These are phyloP conservation scores for Cladorhizidae sp. DNA, from an alignment of 37 sponge, comb jelly and placozoan genomes.

Conservation along the genomic window DNA sequence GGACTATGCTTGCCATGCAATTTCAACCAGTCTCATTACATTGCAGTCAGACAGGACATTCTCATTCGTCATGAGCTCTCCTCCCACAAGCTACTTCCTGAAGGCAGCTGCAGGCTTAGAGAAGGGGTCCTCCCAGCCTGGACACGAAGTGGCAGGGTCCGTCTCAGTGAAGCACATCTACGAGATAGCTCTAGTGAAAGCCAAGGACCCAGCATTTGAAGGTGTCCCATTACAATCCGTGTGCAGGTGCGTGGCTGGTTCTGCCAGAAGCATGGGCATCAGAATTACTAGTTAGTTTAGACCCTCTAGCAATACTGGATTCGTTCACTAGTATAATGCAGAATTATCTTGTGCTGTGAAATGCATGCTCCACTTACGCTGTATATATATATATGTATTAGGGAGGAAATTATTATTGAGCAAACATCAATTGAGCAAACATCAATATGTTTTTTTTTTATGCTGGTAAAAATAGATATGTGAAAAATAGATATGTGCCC, in stretches of 20 bases:
- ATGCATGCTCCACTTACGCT: too few relatives aligned
- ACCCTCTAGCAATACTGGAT: background rate
- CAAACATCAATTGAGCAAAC: too few relatives aligned
- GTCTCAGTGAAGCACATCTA: slow-evolving; percentile 85
- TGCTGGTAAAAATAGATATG: too few relatives aligned
- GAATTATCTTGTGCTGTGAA: too few relatives aligned
- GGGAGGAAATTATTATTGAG: too few relatives aligned
- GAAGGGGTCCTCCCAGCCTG: slow-evolving; percentile 70
- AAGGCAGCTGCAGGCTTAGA: slow-evolving; percentile 91
- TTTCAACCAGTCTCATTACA: too few relatives aligned
- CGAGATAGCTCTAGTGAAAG: slow-evolving; percentile 89
- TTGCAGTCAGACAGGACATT: slow-evolving; percentile 76
- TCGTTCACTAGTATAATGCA: background rate
- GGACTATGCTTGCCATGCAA: too few relatives aligned
- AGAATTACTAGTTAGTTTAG: slow-evolving; percentile 50
- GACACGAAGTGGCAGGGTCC: slow-evolving; percentile 66
- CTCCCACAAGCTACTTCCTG: slow-evolving; percentile 84
- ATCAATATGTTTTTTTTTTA: too few relatives aligned
- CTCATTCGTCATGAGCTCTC: slow-evolving; percentile 51
- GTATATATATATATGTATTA: too few relatives aligned
- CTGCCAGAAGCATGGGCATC: slow-evolving; percentile 87
- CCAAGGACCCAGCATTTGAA: slow-evolving; percentile 59
- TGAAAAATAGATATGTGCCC: too few relatives aligned
- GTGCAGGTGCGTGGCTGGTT: slow-evolving; percentile 76
- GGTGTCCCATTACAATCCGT: slow-evolving; percentile 73